Base-by-base conservation (phyloP, 2,888 invertebrate genomes). In the Orthosia cruda region DNA sequence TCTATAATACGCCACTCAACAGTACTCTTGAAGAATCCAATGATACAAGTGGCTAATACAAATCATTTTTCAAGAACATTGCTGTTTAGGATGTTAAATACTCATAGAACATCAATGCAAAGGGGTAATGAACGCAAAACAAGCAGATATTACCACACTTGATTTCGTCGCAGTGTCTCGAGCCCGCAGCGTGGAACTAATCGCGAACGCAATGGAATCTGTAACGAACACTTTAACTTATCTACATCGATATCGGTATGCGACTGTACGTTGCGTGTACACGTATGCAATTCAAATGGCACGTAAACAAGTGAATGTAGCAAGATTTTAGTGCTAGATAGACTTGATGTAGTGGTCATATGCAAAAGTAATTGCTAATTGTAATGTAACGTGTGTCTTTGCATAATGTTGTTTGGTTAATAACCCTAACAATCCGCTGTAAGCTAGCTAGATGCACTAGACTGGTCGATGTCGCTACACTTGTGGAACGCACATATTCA, bases 181-280 rank as follows among this genome's bases (percentile, higher is more conserved):
- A 86, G 83, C 79, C 74, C 90, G 82, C 74, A 58, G 82, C 84
- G 91, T 91, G 92, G 86, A 91, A 92, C 93, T 92, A 93, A 94
- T 94, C 91, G 90, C 84, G 72, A 81, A 87, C 85, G 91, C 89
- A 86, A 88, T 89, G 90, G 90, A 91, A 91, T 92, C 88, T 89
- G 89, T 88, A 89, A 85, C 87, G 87, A 88, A 88, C 83, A 84
- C 85, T 84, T 83, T 77, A 80, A 88, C 84, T 83, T 84, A 87
- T 88, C 88, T 85, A 77, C 82, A 87, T 71, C 81, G 79, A 84
- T 85, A 85, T 87, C 84, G 78, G 84, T 87, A 88, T 84, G 77
- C 82, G 71, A 84, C 68, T 78, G 57, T 66, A 69, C 58, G 61
- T 81, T 78, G 78, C 82, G 81, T 86, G 72, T 73, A 73, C 67